phyloP scores from a whole-genome alignment of 2,888 invertebrate genomes.

The Mylabris sibirica region DNA sequence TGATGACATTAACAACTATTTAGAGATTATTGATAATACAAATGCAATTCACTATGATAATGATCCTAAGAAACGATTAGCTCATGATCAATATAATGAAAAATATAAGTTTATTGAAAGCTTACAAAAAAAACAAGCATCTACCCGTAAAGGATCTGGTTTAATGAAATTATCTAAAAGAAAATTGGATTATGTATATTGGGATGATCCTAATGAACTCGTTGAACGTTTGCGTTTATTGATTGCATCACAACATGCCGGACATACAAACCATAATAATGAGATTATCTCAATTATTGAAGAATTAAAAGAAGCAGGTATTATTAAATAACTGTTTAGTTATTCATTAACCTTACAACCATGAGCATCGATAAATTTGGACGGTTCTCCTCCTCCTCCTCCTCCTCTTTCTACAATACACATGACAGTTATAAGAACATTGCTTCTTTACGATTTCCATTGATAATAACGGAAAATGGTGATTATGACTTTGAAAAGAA shows the following conservation, averaged over 20 bases:
- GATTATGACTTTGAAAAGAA: constrained; percentile 29
- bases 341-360: constrained; percentile 18
- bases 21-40: constrained; percentile 23
- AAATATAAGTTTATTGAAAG: constrained; percentile 32
- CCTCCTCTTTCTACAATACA: too few species aligned
- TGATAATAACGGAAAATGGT: constrained; percentile 20
- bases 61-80: constrained; percentile 14
- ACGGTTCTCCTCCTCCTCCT: constrained; percentile 18
- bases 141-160: constrained; percentile 16
- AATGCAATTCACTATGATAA: constrained; percentile 27
- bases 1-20: constrained; percentile 28
- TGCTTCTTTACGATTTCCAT: not conserved
- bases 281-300: constrained; percentile 55
- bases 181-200: constrained; percentile 34
- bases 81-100: constrained; percentile 17
- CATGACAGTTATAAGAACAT: not conserved
- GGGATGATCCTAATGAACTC: constrained; percentile 44
- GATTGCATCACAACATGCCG: constrained; percentile 47
- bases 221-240: constrained; percentile 48
- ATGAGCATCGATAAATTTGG: constrained; percentile 32
- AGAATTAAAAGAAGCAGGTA: constrained; percentile 40
- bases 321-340: constrained; percentile 31
- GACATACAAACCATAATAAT: constrained; percentile 45
- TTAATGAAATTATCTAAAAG: constrained; percentile 25
- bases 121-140: constrained; percentile 7